Evolutionary conservation across 2,797 vertebrate genomes (phyloP), one percentile per base, ranked within the genome.

Genomic region (Pyrocephalus nanus): DNA sequence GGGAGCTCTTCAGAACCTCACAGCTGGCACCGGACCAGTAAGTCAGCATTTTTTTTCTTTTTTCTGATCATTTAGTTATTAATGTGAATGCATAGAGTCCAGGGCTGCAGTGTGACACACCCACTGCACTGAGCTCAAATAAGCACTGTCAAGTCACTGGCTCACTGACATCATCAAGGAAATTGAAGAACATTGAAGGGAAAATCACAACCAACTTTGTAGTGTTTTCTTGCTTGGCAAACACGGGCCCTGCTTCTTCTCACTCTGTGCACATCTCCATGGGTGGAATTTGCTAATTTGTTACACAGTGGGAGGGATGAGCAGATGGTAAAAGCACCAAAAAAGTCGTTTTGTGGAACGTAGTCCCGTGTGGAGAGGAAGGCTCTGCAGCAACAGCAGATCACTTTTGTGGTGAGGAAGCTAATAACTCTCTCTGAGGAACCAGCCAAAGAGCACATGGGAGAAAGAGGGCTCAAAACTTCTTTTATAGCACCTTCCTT

Each of bases 1-100:
- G 20, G 99, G 99, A 69, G 98, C 99, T 1, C 98, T 99, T 88
- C 99, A 99, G 98, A 99, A 99, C 97, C 98, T 99, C 96, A 99
- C 99, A 0, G 98, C 99, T 7, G 98, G 98, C 55, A 98, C 72
- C 5, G 98, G 98, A 79, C 95, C 92, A 51, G 99, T 99, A 96
- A 98, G 98, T 97, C 62, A 48, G 36, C 25, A 40, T 92, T 77
- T 45, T 45, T 40, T 40, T 74, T 55, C 17, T 76, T 86, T 23
- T 64, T 74, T 43, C 78, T 65, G 18, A 12, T 67, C 4, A 10
- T 40, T 89, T 64, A 38, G 3, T 47, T 92, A 45, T 78, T 81
- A 26, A 48, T 36, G 36, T 50, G 73, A 53, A 61, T 22, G 11
- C 0, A 0, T 22, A 11, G 17, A 43, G 27, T 42, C 75, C 45